Evolutionary conservation across 2,888 invertebrate species (phyloP).

Genomic region (Drosophila multiciliata): DNA sequence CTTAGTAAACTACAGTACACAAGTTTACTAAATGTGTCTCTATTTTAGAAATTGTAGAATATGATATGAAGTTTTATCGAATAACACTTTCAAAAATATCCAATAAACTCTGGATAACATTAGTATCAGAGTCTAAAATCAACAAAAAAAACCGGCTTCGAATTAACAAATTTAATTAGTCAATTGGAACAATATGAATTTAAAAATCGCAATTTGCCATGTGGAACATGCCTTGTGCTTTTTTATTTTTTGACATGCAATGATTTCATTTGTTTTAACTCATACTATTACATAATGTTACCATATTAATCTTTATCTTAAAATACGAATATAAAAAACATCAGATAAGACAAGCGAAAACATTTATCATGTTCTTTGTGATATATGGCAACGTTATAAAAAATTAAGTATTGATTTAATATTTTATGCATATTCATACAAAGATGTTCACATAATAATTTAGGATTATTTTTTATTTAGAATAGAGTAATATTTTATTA

Average conservation of each 20-base stretch:
- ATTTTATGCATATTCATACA: not conserved
- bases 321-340: not conserved
- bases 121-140: not conserved
- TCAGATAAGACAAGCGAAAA: slow-evolving; percentile 19
- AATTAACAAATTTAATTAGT: slow-evolving; percentile 5
- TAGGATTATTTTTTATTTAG: not conserved
- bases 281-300: slow-evolving; percentile 1
- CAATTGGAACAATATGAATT: slow-evolving; percentile 15
- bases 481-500: not conserved
- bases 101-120: not conserved
- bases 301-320: slow-evolving; percentile 20
- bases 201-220: no score
- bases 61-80: not conserved
- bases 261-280: slow-evolving; percentile 4
- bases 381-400: not conserved
- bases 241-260: slow-evolving; percentile 21
- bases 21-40: no score
- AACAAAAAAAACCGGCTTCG: not conserved
- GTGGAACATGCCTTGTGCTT: no score
- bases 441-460: not conserved
- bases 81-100: not conserved
- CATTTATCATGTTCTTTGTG: slow-evolving; percentile 37
- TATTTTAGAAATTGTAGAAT: not conserved
- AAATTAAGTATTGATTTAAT: no score
- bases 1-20: no score